Base-by-base conservation (phyloP, 2,797 vertebrate species). In the Antrozous pallidus region DNA sequence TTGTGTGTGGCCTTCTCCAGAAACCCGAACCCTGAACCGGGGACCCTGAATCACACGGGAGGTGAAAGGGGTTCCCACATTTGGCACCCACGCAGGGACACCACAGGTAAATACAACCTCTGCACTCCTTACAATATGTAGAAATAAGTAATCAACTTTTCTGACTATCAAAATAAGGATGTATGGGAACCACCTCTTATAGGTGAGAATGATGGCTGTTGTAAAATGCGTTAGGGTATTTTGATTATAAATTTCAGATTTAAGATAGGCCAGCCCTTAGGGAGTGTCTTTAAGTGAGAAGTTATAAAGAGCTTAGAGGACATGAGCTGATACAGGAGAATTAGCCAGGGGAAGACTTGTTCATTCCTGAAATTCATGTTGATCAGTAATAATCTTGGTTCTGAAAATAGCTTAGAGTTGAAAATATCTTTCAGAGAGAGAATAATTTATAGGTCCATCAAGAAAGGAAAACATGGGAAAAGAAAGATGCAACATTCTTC, bases 311-410 rank as follows among this genome's bases (percentile, higher is more conserved):
- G 67, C 24, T 26, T 67, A 31, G 74, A 51, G 71, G 61, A 88
- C 40, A 70, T 71, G 61, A 82, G 65, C 81, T n/a, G 45, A 69
- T 77, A 70, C 75, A 36, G 78, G 74, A 95, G 87, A 91, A 20
- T 93, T 51, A 95, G 77, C 91, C 10, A 14, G 47, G 65, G 65
- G 84, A 95, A 96, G 84, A 87, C 38, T 91, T 88, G 71, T 70
- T 88, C 47, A 73, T 91, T 95, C 87, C 87, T 95, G 22, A 63
- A 95, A 96, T 92, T 94, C 90, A 69, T 87, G 61, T 81, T 87
- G 77, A 91, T 97, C 84, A 69, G 87, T 91, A 95, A 96, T 91
- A 95, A 96, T 73, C 42, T 69, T 93, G 47, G 54, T 84, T 93
- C 87, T 93, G 73, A 91, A 95, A 95, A 95, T 84, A 94, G 69